phyloP scores from a whole-genome alignment of 2,113 vertebrate species.

The Pseudopodoces humilis region DNA sequence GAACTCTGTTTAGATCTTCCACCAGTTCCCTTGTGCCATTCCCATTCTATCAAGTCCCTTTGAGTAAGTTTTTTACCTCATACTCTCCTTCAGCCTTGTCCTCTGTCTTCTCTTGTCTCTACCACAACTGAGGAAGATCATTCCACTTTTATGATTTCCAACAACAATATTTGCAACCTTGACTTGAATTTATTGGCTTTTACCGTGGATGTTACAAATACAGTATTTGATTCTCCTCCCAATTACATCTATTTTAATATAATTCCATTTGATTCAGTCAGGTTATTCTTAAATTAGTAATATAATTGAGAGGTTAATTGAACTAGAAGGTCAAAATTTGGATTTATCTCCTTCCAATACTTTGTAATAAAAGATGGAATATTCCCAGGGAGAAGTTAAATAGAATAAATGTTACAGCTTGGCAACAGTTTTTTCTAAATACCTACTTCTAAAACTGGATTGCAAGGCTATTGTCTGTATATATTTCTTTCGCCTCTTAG shows the following conservation, averaged over 20 bases:
- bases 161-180: background rate
- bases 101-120: background rate
- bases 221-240: background rate
- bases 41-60: background rate
- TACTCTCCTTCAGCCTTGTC: background rate
- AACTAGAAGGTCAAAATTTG: background rate
- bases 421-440: background rate
- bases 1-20: constrained; percentile 40
- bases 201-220: background rate
- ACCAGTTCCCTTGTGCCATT: background rate
- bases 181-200: background rate
- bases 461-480: background rate
- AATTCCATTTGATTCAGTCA: background rate
- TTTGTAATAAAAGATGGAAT: background rate
- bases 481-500: background rate
- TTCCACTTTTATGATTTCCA: background rate
- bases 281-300: background rate
- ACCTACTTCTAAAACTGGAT: background rate
- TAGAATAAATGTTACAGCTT: background rate
- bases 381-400: background rate
- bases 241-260: background rate
- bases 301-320: background rate
- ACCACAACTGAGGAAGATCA: background rate
- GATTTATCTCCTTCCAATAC: background rate
- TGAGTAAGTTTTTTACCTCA: background rate